Evolutionary conservation across 2,797 vertebrate genomes (phyloP), one percentile per base, ranked within the genome.

Genomic region (Salmo trutta): DNA sequence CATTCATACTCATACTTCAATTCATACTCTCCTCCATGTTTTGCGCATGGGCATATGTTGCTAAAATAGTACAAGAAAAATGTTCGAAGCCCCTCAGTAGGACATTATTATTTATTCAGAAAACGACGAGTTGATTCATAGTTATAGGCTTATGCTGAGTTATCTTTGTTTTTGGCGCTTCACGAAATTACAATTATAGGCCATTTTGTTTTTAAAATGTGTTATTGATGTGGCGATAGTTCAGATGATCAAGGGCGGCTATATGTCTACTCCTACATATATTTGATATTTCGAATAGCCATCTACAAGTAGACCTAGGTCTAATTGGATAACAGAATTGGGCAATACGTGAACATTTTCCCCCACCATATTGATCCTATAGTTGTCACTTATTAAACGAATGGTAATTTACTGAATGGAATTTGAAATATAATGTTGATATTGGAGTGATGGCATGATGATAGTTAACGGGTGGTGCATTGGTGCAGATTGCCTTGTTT

Each of bases 361-460:
- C 31, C 6, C 6, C n/a, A 33, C 15, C 66, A 2, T 17, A 67
- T 67, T 33, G 29, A 67, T 29, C 33, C 56, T 64, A 10, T n/a
- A 36, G 7, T 62, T 67, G 66, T 66, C 24, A n/a, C 21, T 65
- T 24, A 29, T 79, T 81, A 59, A 74, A 65, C 27, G 47, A 19
- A 21, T 17, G 10, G 78, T 12, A 4, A 29, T 81, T 78, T 69
- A 59, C 71, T 76, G 62, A 79, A 59, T 59, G 70, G 52, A 6
- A 69, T 33, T 75, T 66, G 24, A 29, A 36, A 14, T 68, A 19
- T 29, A n/a, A 73, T 77, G 82, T 88, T 70, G 59, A 27, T 71
- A 82, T 88, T 80, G 79, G 81, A 76, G 74, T 24, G 85, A 76
- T 47, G 83, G 12, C 75, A 79, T 83, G 87, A 83, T 90, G 88